phyloP scores from a whole-genome alignment of 2,113 vertebrate genomes.

The Sphyrna mokarran region DNA sequence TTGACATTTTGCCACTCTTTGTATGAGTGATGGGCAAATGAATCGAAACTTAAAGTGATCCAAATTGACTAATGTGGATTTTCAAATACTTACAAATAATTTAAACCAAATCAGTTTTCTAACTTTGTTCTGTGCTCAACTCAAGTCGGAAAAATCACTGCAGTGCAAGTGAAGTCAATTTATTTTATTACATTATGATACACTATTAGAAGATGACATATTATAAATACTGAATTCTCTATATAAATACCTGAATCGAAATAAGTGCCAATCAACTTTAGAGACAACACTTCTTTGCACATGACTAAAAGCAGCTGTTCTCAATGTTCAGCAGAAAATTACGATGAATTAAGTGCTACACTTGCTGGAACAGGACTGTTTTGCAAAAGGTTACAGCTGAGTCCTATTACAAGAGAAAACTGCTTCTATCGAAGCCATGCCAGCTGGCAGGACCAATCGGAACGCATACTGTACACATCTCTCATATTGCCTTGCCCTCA shows the following conservation, averaged over 20 bases:
- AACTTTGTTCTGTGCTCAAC: not conserved
- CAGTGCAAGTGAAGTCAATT: not conserved
- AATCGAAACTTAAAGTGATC: slow-evolving; percentile 19
- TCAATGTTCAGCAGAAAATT: slow-evolving; percentile 37
- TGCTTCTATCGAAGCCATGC: slow-evolving; percentile 29
- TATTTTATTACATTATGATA: not conserved
- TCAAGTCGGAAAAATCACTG: not conserved
- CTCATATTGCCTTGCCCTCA: not conserved
- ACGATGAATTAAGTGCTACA: not conserved
- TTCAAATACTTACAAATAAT: not conserved
- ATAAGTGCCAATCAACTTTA: slow-evolving; percentile 3
- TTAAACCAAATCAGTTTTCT: slow-evolving; percentile 2
- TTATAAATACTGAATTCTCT: slow-evolving; percentile 15
- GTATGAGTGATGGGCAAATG: not conserved
- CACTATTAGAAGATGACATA: not conserved
- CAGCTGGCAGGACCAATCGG: slow-evolving; percentile 33
- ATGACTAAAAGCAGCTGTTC: slow-evolving; percentile 30
- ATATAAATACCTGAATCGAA: slow-evolving; percentile 23
- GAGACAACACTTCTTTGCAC: slow-evolving; percentile 31
- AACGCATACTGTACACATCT: not conserved
- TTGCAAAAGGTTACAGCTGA: slow-evolving; percentile 35
- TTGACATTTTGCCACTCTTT: not conserved
- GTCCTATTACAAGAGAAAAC: slow-evolving; percentile 39
- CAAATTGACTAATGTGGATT: not conserved
- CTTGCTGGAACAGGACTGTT: not conserved